These are phyloP conservation scores for Cephus runcator DNA, from an alignment of 2,888 invertebrate genomes.

Conservation along the genomic window DNA sequence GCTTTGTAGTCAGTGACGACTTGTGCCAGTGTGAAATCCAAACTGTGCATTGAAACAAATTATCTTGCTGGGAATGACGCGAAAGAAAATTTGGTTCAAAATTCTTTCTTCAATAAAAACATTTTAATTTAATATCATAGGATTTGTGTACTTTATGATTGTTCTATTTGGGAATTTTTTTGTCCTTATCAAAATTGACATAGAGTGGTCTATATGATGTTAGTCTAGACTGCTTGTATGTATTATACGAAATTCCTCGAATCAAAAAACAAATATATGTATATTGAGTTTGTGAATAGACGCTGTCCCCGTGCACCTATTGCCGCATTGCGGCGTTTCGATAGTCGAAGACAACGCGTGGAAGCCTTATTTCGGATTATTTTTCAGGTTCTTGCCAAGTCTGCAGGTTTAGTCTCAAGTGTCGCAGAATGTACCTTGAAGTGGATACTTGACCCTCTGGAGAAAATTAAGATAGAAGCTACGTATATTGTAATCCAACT, in stretches of 20 bases:
- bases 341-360: neutral
- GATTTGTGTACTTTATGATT: neutral
- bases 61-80: neutral
- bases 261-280: neutral
- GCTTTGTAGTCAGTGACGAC: neutral
- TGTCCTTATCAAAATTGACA: neutral
- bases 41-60: neutral
- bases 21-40: neutral
- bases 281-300: neutral
- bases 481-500: neutral
- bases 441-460: neutral
- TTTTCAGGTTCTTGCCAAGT: neutral
- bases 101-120: neutral
- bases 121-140: neutral
- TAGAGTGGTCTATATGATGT: neutral
- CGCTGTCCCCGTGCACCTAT: neutral
- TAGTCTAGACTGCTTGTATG: no score
- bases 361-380: neutral
- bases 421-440: neutral
- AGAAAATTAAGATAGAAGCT: neutral
- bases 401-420: neutral
- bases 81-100: neutral
- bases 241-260: neutral
- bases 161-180: neutral
- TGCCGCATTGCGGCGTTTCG: slow-evolving; percentile 22